Evolutionary conservation across 2,888 invertebrate genomes (phyloP).

Genomic region (Amphipoea oculea): DNA sequence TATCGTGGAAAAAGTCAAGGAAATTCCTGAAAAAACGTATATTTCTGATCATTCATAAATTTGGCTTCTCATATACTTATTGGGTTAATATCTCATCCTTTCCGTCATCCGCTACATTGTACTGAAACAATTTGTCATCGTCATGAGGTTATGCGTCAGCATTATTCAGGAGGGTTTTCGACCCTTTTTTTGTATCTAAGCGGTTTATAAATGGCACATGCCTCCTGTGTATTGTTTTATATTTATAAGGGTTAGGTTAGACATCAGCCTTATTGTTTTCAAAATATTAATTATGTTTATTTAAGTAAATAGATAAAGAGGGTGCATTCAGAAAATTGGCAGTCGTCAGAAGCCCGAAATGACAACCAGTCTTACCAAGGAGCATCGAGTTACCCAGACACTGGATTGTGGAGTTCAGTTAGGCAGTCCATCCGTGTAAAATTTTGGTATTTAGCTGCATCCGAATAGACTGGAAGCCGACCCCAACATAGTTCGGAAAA

Average conservation of each 20-base stretch:
- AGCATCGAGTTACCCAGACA: too few species aligned
- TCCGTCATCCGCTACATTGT: slow-evolving; percentile 32
- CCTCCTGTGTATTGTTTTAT: background rate
- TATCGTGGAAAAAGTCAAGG: background rate
- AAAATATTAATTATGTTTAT: background rate
- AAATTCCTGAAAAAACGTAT: background rate
- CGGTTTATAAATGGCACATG: background rate
- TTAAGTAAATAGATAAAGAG: background rate
- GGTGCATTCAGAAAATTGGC: background rate
- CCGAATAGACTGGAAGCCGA: background rate
- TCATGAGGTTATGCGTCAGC: slow-evolving; percentile 17
- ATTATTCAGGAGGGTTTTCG: slow-evolving; percentile 3
- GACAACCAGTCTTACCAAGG: too few species aligned
- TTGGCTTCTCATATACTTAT: background rate
- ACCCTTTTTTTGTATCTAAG: slow-evolving; percentile 8
- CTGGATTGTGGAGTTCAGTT: too few species aligned
- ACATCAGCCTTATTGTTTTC: background rate
- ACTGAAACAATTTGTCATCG: slow-evolving; percentile 23
- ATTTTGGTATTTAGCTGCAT: background rate
- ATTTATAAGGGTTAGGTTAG: background rate
- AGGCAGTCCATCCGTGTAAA: background rate
- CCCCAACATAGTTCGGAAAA: background rate
- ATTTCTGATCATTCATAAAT: slow-evolving; percentile 12
- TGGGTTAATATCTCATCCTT: slow-evolving; percentile 15
- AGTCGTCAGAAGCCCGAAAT: too few species aligned